Conservation (phyloP, 2,888 invertebrate genomes). For the Rhaphigaster nebulosa region DNA sequence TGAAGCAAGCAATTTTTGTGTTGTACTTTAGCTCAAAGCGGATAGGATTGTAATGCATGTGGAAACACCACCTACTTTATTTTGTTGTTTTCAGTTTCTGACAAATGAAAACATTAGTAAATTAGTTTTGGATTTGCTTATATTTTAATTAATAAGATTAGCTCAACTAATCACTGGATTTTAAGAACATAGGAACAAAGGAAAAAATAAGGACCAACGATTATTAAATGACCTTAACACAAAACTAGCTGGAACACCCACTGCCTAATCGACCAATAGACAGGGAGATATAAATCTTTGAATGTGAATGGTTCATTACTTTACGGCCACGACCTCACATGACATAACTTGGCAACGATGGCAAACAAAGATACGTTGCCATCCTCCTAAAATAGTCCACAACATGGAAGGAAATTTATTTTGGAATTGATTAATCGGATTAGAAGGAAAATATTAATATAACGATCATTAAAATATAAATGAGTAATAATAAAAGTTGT, state of each 20-base stretch:
- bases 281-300: background rate
- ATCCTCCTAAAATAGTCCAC: background rate
- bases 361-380: background rate
- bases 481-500: background rate
- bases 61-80: no score
- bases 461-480: background rate
- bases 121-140: background rate
- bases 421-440: background rate
- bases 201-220: background rate
- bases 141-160: background rate
- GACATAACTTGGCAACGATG: background rate
- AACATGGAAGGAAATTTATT: background rate
- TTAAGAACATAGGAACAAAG: background rate
- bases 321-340: background rate
- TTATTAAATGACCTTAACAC: background rate
- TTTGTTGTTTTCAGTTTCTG: background rate
- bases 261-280: background rate
- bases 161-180: background rate
- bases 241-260: conserved; percentile 4
- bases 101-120: background rate
- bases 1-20: no score
- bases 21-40: no score
- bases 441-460: background rate
- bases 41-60: no score
- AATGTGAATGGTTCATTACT: conserved; percentile 27